A percentile compares a stretch with the other conserved stretches of the same genome.
These are phyloP conservation scores for Tipula unca DNA, from an alignment of 2,888 invertebrate species.

Conservation along the genomic window DNA sequence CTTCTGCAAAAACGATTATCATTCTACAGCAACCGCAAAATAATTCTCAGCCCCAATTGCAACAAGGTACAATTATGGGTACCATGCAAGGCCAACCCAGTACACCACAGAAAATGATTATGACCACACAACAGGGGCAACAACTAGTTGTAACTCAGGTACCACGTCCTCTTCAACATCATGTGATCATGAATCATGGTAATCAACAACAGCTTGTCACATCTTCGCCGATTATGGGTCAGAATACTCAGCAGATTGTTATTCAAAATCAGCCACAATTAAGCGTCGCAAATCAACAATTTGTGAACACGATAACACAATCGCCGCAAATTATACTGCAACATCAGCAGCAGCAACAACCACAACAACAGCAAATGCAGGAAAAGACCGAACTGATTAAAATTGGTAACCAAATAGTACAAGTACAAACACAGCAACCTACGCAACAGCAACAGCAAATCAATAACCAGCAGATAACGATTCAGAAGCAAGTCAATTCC, in stretches of 20 bases:
- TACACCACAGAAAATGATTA: constrained; percentile 48
- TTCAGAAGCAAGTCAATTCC: constrained; percentile 8
- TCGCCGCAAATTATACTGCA: background rate
- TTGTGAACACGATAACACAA: constrained; percentile 27
- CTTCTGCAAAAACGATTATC: constrained; percentile 60
- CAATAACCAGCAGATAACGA: constrained; percentile 24
- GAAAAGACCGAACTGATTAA: background rate
- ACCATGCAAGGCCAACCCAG: constrained; percentile 23
- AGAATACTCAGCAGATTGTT: constrained; percentile 17
- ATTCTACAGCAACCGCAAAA: constrained; percentile 52
- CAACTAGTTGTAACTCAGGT: constrained; percentile 56
- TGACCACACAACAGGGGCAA: constrained; percentile 56
- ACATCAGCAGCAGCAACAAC: constrained; percentile 24
- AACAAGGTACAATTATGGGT: constrained; percentile 4
- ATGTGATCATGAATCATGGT: constrained; percentile 30
- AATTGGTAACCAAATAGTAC: constrained; percentile 24
- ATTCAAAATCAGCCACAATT: constrained; percentile 27
- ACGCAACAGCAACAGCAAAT: constrained; percentile 26
- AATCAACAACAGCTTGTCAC: constrained; percentile 25
- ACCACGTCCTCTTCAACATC: constrained; percentile 31
- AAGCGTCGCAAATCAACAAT: constrained; percentile 22
- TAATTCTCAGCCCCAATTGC: constrained; percentile 28
- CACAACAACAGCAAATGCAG: constrained; percentile 30
- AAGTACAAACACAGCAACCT: constrained; percentile 23
- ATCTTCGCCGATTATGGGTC: background rate